phyloP scores from a whole-genome alignment of 2,797 vertebrate species.

The Acanthurus tractus region DNA sequence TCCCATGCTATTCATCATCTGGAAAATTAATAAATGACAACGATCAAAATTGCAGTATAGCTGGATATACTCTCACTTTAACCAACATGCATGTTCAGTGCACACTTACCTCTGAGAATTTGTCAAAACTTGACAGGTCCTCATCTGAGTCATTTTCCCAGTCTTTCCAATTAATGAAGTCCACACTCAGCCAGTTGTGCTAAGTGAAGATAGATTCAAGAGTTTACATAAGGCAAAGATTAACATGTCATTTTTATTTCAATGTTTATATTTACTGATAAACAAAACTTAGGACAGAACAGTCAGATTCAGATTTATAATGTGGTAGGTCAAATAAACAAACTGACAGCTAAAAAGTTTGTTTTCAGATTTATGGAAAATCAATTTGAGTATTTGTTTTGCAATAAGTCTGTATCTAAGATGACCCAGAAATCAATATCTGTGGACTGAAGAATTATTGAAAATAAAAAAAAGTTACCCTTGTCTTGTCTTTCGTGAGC shows the following conservation, averaged over 20 bases:
- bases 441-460: neutral
- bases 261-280: neutral
- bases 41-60: neutral
- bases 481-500: slow-evolving; percentile 96
- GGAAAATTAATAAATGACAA: slow-evolving; percentile 4
- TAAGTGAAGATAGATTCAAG: slow-evolving; percentile 58
- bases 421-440: neutral
- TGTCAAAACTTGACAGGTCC: slow-evolving; percentile 96
- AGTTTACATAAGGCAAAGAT: neutral
- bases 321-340: neutral
- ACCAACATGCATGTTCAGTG: neutral
- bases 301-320: neutral
- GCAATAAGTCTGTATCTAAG: neutral
- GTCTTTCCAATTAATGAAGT: slow-evolving; percentile 99
- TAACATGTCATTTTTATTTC: neutral
- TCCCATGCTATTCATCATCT: slow-evolving; percentile 99
- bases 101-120: slow-evolving; percentile 92
- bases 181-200: slow-evolving; percentile 97
- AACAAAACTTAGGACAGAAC: neutral
- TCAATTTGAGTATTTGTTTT: neutral
- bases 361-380: neutral
- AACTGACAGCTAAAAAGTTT: neutral
- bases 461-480: no score
- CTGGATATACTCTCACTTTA: neutral
- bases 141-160: slow-evolving; percentile 98